Conservation (phyloP, 2,888 invertebrate genomes). For the Andrena flavipes region DNA sequence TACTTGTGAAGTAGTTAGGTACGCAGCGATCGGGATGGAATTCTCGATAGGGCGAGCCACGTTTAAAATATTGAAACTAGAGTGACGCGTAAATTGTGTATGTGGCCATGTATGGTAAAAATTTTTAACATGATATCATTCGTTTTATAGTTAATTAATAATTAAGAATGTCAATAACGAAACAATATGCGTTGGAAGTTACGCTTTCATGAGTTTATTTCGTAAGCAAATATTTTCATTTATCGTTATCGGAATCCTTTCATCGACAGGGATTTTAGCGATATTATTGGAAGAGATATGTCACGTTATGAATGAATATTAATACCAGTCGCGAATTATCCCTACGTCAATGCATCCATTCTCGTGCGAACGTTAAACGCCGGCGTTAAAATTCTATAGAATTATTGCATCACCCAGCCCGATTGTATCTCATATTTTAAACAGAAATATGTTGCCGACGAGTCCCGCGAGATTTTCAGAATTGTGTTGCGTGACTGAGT, state of each 20-base stretch:
- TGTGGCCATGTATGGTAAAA: no score
- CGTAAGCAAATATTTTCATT: background rate
- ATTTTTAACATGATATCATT: background rate
- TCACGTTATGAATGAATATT: background rate
- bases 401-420: background rate
- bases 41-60: no score
- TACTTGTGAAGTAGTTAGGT: no score
- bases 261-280: background rate
- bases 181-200: background rate
- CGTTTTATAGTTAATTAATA: background rate
- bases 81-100: no score
- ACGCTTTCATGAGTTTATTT: background rate
- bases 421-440: background rate
- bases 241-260: background rate
- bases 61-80: no score
- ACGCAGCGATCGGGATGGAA: no score
- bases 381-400: background rate
- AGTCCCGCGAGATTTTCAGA: background rate
- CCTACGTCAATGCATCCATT: background rate
- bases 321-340: background rate
- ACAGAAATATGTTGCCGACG: background rate
- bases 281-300: background rate
- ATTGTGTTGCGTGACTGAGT: background rate
- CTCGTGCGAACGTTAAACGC: background rate
- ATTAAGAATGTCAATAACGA: background rate